Percentiles rank a stretch among this genome's conserved stretches.
Evolutionary conservation across 2,797 vertebrate genomes (phyloP).

Genomic region (Neomorphus geoffroyi): DNA sequence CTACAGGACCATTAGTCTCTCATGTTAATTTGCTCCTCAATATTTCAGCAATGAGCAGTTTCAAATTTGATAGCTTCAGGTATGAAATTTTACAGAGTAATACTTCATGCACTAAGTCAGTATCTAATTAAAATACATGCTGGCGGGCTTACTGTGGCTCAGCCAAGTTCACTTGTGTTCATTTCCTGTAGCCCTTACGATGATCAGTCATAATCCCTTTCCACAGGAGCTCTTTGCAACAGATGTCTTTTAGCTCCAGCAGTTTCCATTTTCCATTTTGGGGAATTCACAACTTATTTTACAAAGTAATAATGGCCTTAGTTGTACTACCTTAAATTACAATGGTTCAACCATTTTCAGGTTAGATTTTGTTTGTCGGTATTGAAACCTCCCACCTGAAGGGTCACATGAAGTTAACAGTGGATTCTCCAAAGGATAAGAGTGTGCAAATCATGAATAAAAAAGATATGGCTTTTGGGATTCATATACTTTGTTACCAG

Average conservation of each 20-base stretch:
- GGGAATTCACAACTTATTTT: background rate
- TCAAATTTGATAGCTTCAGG: background rate
- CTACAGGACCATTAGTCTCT: background rate
- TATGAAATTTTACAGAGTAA: background rate
- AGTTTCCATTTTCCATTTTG: background rate
- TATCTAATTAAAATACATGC: slow-evolving; percentile 22
- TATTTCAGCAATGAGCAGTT: slow-evolving; percentile 19
- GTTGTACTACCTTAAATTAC: background rate
- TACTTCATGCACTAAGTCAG: background rate
- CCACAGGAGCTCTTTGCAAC: background rate
- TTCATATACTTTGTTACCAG: background rate
- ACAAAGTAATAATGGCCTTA: background rate
- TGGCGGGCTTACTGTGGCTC: background rate
- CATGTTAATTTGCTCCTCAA: background rate
- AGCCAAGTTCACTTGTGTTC: background rate
- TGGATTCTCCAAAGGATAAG: background rate
- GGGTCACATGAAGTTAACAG: background rate
- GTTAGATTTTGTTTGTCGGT: background rate
- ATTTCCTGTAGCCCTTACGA: background rate
- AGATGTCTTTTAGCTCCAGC: background rate
- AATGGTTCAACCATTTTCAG: background rate
- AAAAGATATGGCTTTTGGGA: background rate
- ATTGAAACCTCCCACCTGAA: background rate
- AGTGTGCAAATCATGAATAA: background rate
- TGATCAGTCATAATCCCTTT: background rate